phyloP scores from a whole-genome alignment of 2,113 vertebrate species.

The Aptenodytes forsteri region DNA sequence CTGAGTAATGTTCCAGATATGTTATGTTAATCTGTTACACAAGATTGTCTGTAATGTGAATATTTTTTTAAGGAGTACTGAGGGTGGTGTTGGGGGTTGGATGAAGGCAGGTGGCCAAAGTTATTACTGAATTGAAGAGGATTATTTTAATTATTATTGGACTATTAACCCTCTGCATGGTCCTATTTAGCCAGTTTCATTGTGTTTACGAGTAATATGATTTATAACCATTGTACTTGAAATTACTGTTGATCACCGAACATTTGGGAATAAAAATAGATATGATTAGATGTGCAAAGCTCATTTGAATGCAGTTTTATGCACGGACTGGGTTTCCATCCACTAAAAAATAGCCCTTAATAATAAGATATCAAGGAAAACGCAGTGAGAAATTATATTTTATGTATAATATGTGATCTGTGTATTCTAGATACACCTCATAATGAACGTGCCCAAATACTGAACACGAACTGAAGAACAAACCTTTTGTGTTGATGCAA shows the following conservation, averaged over 20 bases:
- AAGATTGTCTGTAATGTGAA: slow-evolving; percentile 6
- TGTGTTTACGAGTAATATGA: neutral
- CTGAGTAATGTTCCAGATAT: slow-evolving; percentile 48
- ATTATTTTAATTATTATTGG: slow-evolving; percentile 52
- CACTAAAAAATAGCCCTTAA: slow-evolving; percentile 32
- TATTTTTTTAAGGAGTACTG: slow-evolving; percentile 34
- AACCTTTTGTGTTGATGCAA: slow-evolving; percentile 60
- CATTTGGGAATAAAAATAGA: slow-evolving; percentile 28
- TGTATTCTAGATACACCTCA: slow-evolving; percentile 43
- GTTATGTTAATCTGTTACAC: slow-evolving; percentile 39
- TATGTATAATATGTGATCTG: slow-evolving; percentile 36
- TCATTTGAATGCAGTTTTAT: slow-evolving; percentile 46
- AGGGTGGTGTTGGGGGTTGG: neutral
- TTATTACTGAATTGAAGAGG: neutral
- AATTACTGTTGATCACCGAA: slow-evolving; percentile 33
- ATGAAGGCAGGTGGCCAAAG: slow-evolving; percentile 35
- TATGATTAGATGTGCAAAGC: slow-evolving; percentile 40
- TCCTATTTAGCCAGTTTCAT: neutral
- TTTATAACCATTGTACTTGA: slow-evolving; percentile 16
- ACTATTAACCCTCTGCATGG: slow-evolving; percentile 27
- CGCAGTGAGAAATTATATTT: slow-evolving; percentile 22
- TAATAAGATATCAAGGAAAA: slow-evolving; percentile 53
- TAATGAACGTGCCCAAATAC: slow-evolving; percentile 57
- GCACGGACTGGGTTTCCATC: slow-evolving; percentile 2
- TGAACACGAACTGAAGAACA: slow-evolving; percentile 57